A percentile compares a stretch with the other conserved stretches of the same genome.
These are phyloP conservation scores for Tipula helvola DNA, from an alignment of 2,888 invertebrate species.

Conservation along the genomic window DNA sequence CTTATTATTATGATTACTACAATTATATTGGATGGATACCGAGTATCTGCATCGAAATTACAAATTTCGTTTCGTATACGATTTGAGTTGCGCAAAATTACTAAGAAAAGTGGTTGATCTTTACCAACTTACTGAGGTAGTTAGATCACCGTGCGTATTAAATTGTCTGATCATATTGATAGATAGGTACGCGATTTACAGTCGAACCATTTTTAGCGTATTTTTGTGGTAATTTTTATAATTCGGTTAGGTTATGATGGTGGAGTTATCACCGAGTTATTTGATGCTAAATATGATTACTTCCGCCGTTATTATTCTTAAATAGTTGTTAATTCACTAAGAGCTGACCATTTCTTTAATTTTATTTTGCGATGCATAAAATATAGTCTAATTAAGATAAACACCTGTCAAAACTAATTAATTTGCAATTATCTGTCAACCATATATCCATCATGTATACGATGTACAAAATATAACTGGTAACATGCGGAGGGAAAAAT, in stretches of 20 bases:
- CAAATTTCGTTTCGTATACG: not conserved
- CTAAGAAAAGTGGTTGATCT: not conserved
- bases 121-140: slow-evolving; percentile 4
- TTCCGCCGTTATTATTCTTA: no score
- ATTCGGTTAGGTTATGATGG: no score
- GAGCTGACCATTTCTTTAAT: not conserved
- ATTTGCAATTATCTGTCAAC: not conserved
- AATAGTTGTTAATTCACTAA: not conserved
- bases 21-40: not conserved
- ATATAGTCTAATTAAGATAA: not conserved
- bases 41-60: not conserved
- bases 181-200: no score
- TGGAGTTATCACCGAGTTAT: no score
- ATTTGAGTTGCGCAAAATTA: not conserved
- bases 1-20: not conserved
- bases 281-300: no score
- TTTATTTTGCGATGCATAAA: not conserved
- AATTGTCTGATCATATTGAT: not conserved
- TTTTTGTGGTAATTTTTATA: no score
- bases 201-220: no score
- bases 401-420: not conserved
- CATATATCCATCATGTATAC: not conserved
- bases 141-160: not conserved
- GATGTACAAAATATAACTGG: not conserved
- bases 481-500: not conserved